phyloP scores from a whole-genome alignment of 2,888 invertebrate species.

The Xylophagus ater region DNA sequence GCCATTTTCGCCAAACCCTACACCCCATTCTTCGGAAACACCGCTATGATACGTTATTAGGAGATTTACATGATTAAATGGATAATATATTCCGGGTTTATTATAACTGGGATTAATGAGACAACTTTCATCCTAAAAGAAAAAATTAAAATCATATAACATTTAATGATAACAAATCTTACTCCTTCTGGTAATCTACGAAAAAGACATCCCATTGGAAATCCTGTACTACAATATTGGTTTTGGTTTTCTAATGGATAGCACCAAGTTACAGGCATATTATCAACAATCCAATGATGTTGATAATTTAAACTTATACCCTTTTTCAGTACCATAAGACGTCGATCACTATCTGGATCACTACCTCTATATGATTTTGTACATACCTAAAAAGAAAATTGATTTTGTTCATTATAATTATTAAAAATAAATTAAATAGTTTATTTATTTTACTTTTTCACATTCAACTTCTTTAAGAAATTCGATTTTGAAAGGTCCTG shows the following conservation, averaged over 20 bases:
- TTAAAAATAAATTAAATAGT: not conserved
- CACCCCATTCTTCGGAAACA: slow-evolving; percentile 75
- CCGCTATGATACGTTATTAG: slow-evolving; percentile 89
- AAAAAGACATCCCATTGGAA: slow-evolving; percentile 94
- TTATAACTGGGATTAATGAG: slow-evolving; percentile 47
- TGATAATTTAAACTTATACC: slow-evolving; percentile 94
- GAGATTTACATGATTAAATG: slow-evolving; percentile 95
- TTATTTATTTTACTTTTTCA: slow-evolving; percentile 30
- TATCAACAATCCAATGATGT: slow-evolving; percentile 98
- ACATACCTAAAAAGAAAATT: slow-evolving; percentile 39
- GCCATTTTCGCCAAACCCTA: slow-evolving; percentile 61
- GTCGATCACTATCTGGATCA: slow-evolving; percentile 51
- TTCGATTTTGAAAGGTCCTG: slow-evolving; percentile 82
- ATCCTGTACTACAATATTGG: slow-evolving; percentile 86
- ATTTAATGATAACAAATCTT: too few relatives aligned
- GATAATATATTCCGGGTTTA: slow-evolving; percentile 67
- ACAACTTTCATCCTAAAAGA: slow-evolving; percentile 42
- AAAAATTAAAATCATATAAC: not conserved
- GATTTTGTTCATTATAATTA: not conserved
- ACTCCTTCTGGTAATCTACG: slow-evolving; percentile 38
- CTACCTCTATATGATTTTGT: slow-evolving; percentile 59
- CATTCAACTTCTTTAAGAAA: slow-evolving; percentile 66
- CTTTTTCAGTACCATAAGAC: slow-evolving; percentile 72
- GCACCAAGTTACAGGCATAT: slow-evolving; percentile 99
- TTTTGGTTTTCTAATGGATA: slow-evolving; percentile 62